phyloP scores from a whole-genome alignment of 2,113 vertebrate genomes.

The Cyphomyrus plagiostoma region DNA sequence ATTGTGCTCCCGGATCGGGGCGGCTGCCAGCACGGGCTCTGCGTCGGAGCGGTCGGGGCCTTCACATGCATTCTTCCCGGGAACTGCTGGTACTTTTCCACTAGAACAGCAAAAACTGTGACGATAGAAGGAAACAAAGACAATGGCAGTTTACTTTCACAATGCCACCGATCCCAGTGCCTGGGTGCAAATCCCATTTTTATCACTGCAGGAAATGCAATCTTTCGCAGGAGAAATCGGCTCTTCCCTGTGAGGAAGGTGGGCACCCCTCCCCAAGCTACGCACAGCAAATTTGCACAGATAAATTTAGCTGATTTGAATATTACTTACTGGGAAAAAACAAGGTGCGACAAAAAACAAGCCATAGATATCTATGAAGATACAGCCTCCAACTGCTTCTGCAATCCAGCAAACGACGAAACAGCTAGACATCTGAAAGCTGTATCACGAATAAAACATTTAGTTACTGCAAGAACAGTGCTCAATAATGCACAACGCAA shows the following conservation, averaged over 20 bases:
- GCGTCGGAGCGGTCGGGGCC: constrained; percentile 28
- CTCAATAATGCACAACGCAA: neutral
- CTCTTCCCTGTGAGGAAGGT: neutral
- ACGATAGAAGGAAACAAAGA: constrained; percentile 25
- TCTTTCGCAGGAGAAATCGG: neutral
- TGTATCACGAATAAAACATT: neutral
- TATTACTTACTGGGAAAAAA: neutral
- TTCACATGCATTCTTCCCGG: constrained; percentile 28
- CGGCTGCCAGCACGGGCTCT: constrained; percentile 33
- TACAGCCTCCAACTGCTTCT: neutral
- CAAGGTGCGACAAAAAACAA: neutral
- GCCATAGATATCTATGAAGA: neutral
- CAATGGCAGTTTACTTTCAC: neutral
- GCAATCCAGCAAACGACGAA: neutral
- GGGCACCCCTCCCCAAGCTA: neutral
- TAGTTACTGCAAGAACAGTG: neutral
- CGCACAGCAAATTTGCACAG: neutral
- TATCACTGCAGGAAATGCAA: neutral
- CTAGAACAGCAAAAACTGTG: constrained; percentile 16
- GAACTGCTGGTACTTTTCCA: constrained; percentile 43
- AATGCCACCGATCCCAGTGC: neutral
- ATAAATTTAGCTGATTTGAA: neutral
- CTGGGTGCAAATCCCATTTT: neutral
- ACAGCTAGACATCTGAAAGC: neutral
- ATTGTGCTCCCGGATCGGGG: constrained; percentile 36